A percentile compares a stretch with the other conserved stretches of the same genome.
These are phyloP conservation scores for Porites lobata DNA, from an alignment of 92 coral and sea anemone species.

Conservation along the genomic window DNA sequence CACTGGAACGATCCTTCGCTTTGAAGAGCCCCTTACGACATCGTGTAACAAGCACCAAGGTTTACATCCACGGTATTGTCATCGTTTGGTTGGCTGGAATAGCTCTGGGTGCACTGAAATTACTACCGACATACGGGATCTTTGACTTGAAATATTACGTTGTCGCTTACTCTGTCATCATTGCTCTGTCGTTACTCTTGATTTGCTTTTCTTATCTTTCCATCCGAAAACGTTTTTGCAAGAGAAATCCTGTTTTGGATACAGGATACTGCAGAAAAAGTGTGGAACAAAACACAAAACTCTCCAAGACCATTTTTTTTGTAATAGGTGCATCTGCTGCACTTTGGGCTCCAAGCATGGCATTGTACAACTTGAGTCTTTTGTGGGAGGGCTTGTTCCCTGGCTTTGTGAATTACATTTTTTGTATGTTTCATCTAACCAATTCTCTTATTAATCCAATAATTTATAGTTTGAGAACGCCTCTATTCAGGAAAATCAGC, in stretches of 20 bases:
- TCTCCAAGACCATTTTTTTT: not conserved
- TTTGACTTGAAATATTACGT: not conserved
- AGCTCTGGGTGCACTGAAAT: not conserved
- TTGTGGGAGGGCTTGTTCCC: not conserved
- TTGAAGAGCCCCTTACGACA: conserved; percentile 1
- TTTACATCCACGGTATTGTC: not conserved
- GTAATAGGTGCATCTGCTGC: not conserved
- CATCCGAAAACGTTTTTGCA: not conserved
- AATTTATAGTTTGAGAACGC: conserved; percentile 5
- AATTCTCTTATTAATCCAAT: conserved; percentile 17
- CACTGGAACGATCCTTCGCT: not conserved
- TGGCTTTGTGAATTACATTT: not conserved
- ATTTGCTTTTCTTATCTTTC: not conserved
- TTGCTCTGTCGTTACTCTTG: not conserved
- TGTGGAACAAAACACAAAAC: no score
- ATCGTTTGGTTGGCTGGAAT: not conserved
- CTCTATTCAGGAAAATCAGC: not conserved
- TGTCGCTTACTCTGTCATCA: not conserved
- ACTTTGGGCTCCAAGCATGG: not conserved
- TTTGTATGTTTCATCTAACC: not conserved
- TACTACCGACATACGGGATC: not conserved
- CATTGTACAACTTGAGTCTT: not conserved
- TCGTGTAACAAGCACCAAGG: not conserved
- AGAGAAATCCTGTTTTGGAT: not conserved
- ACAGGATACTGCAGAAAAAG: not conserved